These are phyloP conservation scores for Synaphobranchus kaupii DNA, from an alignment of 2,797 vertebrate genomes.

Conservation along the genomic window DNA sequence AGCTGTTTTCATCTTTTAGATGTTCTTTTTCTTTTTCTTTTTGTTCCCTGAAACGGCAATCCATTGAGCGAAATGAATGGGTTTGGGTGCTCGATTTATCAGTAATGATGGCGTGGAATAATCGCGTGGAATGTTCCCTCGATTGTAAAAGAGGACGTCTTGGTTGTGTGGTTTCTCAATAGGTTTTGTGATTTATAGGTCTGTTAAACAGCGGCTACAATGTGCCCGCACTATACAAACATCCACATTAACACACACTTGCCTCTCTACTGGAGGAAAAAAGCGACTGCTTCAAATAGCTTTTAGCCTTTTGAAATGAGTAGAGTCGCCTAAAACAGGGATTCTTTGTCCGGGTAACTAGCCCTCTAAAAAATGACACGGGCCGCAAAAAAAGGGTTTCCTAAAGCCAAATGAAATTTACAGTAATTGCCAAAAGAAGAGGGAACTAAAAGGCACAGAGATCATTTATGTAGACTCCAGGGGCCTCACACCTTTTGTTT, in stretches of 20 bases:
- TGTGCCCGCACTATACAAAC: not conserved
- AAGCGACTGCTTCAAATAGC: not conserved
- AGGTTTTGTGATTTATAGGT: not conserved
- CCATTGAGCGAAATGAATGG: not conserved
- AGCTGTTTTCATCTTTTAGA: not conserved
- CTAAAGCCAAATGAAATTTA: not conserved
- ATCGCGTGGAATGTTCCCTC: not conserved
- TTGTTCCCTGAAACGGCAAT: not conserved
- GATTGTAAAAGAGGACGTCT: not conserved
- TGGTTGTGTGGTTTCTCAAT: not conserved
- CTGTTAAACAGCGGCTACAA: not conserved
- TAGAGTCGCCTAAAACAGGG: not conserved
- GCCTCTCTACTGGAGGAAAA: not conserved
- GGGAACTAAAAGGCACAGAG: not conserved
- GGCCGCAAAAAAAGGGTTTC: not conserved
- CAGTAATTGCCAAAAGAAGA: not conserved
- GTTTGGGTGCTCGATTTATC: too few relatives aligned
- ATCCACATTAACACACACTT: not conserved
- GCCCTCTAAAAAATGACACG: not conserved
- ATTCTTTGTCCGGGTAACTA: not conserved
- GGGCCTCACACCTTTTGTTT: conserved; percentile 9
- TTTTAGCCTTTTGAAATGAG: conserved; percentile 1
- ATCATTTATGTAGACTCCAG: not conserved
- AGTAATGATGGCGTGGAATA: not conserved
- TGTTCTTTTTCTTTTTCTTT: not conserved